Evolutionary conservation across 2,113 vertebrate genomes (phyloP).

Genomic region (Elgaria multicarinata): DNA sequence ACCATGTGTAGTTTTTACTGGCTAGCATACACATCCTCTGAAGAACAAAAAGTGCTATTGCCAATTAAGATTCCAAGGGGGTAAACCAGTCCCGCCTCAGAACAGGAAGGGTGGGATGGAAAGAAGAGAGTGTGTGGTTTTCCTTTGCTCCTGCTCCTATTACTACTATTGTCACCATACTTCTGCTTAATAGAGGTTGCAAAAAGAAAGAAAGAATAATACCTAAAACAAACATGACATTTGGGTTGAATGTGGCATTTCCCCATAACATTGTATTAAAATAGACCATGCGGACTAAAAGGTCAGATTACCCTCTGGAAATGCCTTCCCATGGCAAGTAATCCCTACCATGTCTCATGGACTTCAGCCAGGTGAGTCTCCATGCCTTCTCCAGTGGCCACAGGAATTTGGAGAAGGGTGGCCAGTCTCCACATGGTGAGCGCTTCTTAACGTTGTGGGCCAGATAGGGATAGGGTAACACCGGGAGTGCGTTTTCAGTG

Average conservation of each 20-base stretch:
- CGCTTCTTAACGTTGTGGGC: neutral
- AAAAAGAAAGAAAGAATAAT: neutral
- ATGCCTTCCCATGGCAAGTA: neutral
- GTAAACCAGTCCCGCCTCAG: neutral
- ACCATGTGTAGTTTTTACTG: constrained; percentile 24
- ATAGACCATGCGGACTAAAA: neutral
- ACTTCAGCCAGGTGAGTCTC: neutral
- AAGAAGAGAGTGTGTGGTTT: neutral
- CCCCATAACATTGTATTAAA: neutral
- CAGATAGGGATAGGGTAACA: neutral
- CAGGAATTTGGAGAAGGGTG: neutral
- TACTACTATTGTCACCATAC: neutral
- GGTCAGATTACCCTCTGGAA: neutral
- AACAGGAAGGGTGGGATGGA: neutral
- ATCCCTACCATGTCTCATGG: neutral
- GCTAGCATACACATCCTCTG: neutral
- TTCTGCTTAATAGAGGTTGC: neutral
- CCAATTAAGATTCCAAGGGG: neutral
- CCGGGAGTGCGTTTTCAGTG: neutral
- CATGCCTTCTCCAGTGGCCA: neutral
- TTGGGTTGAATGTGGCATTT: neutral
- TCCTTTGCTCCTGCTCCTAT: neutral
- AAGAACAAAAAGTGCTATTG: neutral
- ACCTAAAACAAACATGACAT: neutral
- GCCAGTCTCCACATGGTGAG: neutral